Percentiles rank a stretch among this genome's conserved stretches.
Conservation (phyloP, 2,113 vertebrate species). For the Tricholaema leucomelas region DNA sequence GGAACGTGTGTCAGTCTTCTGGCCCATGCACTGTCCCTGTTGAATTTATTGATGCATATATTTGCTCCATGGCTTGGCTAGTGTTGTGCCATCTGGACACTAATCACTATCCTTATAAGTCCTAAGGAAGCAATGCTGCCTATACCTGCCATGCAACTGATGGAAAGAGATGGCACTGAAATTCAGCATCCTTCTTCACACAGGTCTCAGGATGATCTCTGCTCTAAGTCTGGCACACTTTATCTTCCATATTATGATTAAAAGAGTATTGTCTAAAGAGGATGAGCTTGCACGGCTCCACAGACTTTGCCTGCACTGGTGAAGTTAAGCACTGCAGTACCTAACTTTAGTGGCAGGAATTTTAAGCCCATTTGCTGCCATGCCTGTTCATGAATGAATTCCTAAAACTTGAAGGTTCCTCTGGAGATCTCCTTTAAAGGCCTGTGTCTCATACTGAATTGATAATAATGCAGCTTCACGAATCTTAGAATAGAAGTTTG, state of each 20-base stretch:
- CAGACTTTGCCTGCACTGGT: neutral
- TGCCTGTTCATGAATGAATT: neutral
- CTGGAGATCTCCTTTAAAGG: conserved; percentile 64
- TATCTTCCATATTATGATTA: neutral
- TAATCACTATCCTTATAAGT: neutral
- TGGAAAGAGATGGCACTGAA: neutral
- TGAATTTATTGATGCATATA: neutral
- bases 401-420: neutral
- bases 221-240: neutral
- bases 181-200: neutral
- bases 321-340: neutral
- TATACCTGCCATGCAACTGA: too few species aligned
- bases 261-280: neutral
- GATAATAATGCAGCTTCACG: neutral
- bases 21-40: neutral
- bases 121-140: neutral
- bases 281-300: neutral
- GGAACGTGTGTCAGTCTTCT: neutral
- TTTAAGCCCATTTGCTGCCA: neutral
- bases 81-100: neutral
- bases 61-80: neutral
- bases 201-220: neutral
- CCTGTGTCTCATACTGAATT: neutral
- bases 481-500: conserved; percentile 57
- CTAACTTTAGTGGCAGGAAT: neutral